phyloP scores from a whole-genome alignment of 2,113 vertebrate species.

The Saccopteryx leptura region DNA sequence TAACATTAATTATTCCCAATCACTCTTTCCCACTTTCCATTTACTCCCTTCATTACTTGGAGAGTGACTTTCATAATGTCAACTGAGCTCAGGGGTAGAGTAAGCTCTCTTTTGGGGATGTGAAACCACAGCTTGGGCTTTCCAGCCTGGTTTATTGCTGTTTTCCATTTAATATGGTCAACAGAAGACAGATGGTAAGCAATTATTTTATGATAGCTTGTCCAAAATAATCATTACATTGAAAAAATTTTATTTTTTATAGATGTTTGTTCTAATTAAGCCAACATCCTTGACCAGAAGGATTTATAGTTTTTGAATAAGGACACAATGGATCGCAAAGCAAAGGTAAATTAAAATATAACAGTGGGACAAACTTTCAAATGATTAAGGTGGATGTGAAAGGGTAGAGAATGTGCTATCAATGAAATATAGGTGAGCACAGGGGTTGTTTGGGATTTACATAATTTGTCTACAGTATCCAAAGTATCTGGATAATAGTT shows the following conservation, averaged over 20 bases:
- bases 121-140: not conserved
- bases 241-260: slow-evolving; percentile 57
- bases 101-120: not conserved
- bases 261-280: slow-evolving; percentile 32
- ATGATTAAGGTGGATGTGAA: not conserved
- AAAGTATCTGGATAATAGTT: not conserved
- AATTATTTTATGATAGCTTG: slow-evolving; percentile 57
- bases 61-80: slow-evolving; percentile 55
- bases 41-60: not conserved
- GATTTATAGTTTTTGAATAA: slow-evolving; percentile 39
- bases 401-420: not conserved
- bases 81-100: slow-evolving; percentile 16
- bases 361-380: not conserved
- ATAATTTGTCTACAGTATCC: not conserved
- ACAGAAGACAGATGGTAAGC: slow-evolving; percentile 60
- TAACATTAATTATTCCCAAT: slow-evolving; percentile 35
- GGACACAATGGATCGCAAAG: not conserved
- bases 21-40: not conserved
- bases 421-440: not conserved
- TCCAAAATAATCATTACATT: slow-evolving; percentile 61
- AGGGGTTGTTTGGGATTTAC: not conserved
- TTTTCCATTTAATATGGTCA: slow-evolving; percentile 43
- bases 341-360: slow-evolving; percentile 57
- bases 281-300: slow-evolving; percentile 23
- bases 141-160: slow-evolving; percentile 25